A percentile compares a stretch with the other conserved stretches of the same genome.
These are phyloP conservation scores for Archaeoteleia sp. DNA, from an alignment of 2,888 invertebrate species.

Conservation along the genomic window DNA sequence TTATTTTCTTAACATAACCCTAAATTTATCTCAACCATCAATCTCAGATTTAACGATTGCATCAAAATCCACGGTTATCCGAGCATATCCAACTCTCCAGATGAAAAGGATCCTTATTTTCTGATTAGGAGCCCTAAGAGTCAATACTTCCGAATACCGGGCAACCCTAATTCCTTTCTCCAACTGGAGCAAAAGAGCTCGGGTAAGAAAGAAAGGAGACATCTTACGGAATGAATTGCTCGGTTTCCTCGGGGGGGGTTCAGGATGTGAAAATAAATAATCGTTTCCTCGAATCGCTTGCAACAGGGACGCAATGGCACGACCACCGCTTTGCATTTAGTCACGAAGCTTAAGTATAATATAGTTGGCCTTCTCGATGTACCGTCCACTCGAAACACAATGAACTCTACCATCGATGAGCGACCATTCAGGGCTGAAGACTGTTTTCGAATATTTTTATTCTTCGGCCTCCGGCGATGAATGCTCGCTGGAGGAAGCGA, in stretches of 20 bases:
- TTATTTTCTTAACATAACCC: too few species aligned
- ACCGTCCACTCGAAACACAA: conserved; percentile 61
- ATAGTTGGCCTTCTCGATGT: conserved; percentile 60
- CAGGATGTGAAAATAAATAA: conserved; percentile 20
- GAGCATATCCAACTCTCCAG: too few species aligned
- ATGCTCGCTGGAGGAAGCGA: conserved; percentile 63
- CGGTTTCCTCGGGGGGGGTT: not conserved
- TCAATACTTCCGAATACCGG: too few species aligned
- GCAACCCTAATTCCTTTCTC: too few species aligned
- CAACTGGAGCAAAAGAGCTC: too few species aligned
- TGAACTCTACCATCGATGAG: conserved; percentile 60
- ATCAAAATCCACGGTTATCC: too few species aligned
- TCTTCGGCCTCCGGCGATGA: conserved; percentile 58
- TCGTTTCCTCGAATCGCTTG: conserved; percentile 14
- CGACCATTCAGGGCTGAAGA: conserved; percentile 60
- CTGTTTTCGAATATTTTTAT: conserved; percentile 66
- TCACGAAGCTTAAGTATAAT: conserved; percentile 55
- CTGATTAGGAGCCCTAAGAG: too few species aligned
- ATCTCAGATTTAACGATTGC: too few species aligned
- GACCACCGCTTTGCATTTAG: conserved; percentile 51
- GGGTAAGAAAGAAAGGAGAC: too few species aligned
- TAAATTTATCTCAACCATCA: too few species aligned
- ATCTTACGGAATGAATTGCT: not conserved
- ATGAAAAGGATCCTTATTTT: too few species aligned
- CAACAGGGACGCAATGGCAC: conserved; percentile 10